These are phyloP conservation scores for Rhodophaea formosa DNA, from an alignment of 2,888 invertebrate species.

Conservation along the genomic window DNA sequence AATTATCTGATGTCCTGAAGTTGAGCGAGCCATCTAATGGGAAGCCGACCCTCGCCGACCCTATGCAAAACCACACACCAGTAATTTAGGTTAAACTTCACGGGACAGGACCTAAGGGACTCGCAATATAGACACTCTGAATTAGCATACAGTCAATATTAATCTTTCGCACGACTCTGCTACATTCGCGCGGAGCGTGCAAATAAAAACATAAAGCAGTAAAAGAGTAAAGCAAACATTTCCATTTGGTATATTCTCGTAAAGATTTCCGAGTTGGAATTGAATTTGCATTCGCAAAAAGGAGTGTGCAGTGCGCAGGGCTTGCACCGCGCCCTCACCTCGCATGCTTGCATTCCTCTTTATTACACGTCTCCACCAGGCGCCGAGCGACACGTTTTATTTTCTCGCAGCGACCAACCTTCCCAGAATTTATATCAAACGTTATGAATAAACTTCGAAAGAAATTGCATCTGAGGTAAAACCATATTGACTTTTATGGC, in stretches of 20 bases:
- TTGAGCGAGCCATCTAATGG: constrained; percentile 33
- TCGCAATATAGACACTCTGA: constrained; percentile 29
- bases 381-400: constrained; percentile 30
- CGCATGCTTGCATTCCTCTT: constrained; percentile 48
- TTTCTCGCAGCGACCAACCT: constrained; percentile 30
- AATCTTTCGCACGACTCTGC: constrained; percentile 40
- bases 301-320: constrained; percentile 35
- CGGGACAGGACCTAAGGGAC: constrained; percentile 31
- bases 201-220: constrained; percentile 44
- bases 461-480: constrained; percentile 48
- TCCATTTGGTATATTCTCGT: constrained; percentile 50
- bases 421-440: constrained; percentile 34
- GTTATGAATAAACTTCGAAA: constrained; percentile 36
- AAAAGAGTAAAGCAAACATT: constrained; percentile 52
- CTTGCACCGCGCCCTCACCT: constrained; percentile 52
- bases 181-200: constrained; percentile 30
- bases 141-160: constrained; percentile 47
- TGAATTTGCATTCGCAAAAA: constrained; percentile 56
- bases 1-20: constrained; percentile 47
- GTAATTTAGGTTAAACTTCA: constrained; percentile 32
- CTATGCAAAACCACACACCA: constrained; percentile 42
- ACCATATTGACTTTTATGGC: constrained; percentile 51
- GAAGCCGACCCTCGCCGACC: constrained; percentile 38
- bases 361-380: constrained; percentile 43
- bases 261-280: constrained; percentile 55